Conservation (phyloP, 2,888 invertebrate genomes). For the Drosophila incognita region DNA sequence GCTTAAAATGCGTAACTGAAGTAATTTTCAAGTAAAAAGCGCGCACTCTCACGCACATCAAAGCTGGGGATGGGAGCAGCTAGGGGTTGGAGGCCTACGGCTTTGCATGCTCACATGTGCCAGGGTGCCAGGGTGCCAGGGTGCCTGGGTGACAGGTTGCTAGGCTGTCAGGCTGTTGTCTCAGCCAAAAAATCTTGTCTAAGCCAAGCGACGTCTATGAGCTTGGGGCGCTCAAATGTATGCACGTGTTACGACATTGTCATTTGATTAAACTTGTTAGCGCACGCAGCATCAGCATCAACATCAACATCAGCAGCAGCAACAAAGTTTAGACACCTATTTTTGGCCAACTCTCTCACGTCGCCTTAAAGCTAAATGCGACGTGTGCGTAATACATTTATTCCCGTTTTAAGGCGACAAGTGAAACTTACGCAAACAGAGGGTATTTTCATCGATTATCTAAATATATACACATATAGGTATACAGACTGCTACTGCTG, state of each 20-base stretch:
- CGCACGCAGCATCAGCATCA: constrained; percentile 43
- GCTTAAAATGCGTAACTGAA: constrained; percentile 77
- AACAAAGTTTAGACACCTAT: constrained; percentile 46
- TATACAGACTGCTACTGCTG: background rate
- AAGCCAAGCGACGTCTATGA: constrained; percentile 30
- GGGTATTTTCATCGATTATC: background rate
- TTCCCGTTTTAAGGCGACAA: constrained; percentile 15
- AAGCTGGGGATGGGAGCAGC: background rate
- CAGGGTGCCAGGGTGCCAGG: constrained; percentile 6
- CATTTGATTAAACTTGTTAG: constrained; percentile 81
- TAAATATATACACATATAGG: background rate
- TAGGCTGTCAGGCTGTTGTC: constrained; percentile 6
- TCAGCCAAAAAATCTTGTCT: constrained; percentile 34
- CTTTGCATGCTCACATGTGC: constrained; percentile 64
- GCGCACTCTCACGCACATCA: constrained; percentile 39
- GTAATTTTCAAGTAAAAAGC: constrained; percentile 73
- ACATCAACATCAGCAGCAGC: constrained; percentile 11
- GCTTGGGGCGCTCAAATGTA: constrained; percentile 53
- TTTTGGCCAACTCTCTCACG: constrained; percentile 42
- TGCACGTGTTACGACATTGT: constrained; percentile 78
- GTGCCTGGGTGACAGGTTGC: constrained; percentile 11
- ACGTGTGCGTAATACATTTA: constrained; percentile 37
- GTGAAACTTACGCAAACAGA: constrained; percentile 17
- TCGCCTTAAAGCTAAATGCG: constrained; percentile 51
- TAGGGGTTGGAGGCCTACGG: constrained; percentile 22